Base-by-base conservation (phyloP, 2,113 vertebrate species). In the Rhinolophus sinicus region DNA sequence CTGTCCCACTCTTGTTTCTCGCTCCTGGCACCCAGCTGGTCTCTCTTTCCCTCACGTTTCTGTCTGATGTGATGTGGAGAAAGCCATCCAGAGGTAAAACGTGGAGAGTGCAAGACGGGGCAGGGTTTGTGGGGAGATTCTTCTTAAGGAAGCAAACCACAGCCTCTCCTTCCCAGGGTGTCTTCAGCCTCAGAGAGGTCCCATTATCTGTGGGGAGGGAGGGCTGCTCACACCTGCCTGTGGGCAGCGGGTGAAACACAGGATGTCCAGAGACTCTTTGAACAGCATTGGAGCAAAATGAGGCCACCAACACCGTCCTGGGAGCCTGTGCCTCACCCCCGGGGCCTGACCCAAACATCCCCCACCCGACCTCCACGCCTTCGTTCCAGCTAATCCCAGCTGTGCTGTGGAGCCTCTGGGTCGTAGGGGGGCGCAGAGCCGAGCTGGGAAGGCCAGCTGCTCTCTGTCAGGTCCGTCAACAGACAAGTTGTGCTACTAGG, bases 1-100 rank as follows among this genome's bases (percentile, higher is more conserved):
- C 69, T 86, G 30, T 56, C 75, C 78, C 85, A 70, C 44, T 76
- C 67, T 87, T 93, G 96, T 94, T 88, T 30, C 62, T 75, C 72
- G 95, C 54, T 88, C 38, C 76, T 76, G 67, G 73, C 64, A 58
- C 14, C 40, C 0, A 0, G 77, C 70, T 65, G 50, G 3, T 50
- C 9, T 54, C n/a, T 22, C 3, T 52, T 80, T 80, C 38, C 64
- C 47, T 56, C 21, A 5, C 19, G 8, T 19, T 92, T 75, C 72
- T 95, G 33, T 75, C 58, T 47, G 60, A 81, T 18, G 60, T 13
- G 30, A 24, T 11, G 13, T 28, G 75, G 26, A n/a, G 26, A n/a
- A 38, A 86, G 73, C 81, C 7, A 60, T 24, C 6, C 50, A 54
- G 40, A 69, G 21, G 12, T 0, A 60, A 58, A 67, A 52, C 0